Conservation (phyloP, 2,888 invertebrate genomes). For the Cataglyphis cursor region DNA sequence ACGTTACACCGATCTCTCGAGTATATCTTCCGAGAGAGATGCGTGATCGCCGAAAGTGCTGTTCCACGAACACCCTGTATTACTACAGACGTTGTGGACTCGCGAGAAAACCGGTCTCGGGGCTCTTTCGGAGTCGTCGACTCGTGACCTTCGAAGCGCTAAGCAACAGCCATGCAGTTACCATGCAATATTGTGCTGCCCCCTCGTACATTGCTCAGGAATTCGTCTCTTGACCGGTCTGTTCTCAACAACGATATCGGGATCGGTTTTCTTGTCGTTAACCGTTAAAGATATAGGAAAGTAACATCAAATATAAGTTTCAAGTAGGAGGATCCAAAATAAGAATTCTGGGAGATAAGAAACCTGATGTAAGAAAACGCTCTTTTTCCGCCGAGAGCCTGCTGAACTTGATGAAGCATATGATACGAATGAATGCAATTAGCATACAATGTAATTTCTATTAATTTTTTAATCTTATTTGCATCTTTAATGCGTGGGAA, state of each 20-base stretch:
- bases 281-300: neutral
- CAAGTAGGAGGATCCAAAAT: neutral
- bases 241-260: conserved; percentile 50
- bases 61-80: conserved; percentile 76
- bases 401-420: neutral
- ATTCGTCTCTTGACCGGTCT: conserved; percentile 47
- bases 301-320: neutral
- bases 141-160: conserved; percentile 85
- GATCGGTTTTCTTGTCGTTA: conserved; percentile 44
- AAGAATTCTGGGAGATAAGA: neutral
- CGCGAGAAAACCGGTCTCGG: conserved; percentile 79
- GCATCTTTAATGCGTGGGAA: neutral
- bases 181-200: conserved; percentile 76
- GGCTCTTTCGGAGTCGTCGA: conserved; percentile 82
- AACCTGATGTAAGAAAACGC: neutral
- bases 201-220: conserved; percentile 66
- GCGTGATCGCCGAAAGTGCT: conserved; percentile 67
- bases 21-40: conserved; percentile 52
- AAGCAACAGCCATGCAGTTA: conserved; percentile 77
- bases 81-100: conserved; percentile 70
- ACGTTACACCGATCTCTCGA: neutral
- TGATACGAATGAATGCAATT: neutral
- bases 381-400: neutral
- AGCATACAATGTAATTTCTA: neutral
- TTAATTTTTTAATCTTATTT: neutral